phyloP scores from a whole-genome alignment of 2,797 vertebrate species.

The Gambelia wislizenii region DNA sequence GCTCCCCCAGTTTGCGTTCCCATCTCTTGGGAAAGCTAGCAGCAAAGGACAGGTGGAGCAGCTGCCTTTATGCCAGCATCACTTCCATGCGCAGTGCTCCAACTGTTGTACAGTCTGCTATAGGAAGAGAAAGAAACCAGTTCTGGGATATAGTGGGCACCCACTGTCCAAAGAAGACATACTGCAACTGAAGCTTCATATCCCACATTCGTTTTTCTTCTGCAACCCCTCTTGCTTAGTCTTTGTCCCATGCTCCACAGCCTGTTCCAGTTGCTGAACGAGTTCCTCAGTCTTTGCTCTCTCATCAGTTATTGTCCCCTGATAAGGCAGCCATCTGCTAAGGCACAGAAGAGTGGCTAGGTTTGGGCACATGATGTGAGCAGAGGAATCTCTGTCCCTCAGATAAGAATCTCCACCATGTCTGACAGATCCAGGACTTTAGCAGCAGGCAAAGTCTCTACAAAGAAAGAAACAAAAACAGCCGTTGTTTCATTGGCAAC shows the following conservation, averaged over 20 bases:
- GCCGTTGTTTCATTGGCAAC: background rate
- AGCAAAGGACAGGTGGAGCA: background rate
- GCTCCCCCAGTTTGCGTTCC: background rate
- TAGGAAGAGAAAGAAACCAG: background rate
- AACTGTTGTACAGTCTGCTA: background rate
- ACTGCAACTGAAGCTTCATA: background rate
- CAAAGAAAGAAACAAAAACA: conserved; percentile 24
- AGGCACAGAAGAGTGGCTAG: conserved; percentile 26
- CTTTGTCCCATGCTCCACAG: background rate
- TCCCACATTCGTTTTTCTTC: background rate
- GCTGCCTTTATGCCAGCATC: background rate
- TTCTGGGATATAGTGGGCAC: background rate
- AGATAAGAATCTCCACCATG: conserved; percentile 85
- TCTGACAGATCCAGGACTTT: conserved; percentile 77
- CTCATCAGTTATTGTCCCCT: background rate
- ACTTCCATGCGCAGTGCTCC: background rate
- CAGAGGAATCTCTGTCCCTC: conserved; percentile 42
- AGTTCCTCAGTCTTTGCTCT: background rate
- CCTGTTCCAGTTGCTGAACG: background rate
- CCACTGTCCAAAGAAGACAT: background rate
- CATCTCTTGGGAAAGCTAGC: background rate
- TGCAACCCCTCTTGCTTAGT: conserved; percentile 6
- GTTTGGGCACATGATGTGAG: background rate
- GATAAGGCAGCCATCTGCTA: conserved; percentile 11
- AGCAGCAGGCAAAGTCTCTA: conserved; percentile 61